These are phyloP conservation scores for Polydrusus pterygomalis DNA, from an alignment of 2,888 invertebrate species.

Conservation along the genomic window DNA sequence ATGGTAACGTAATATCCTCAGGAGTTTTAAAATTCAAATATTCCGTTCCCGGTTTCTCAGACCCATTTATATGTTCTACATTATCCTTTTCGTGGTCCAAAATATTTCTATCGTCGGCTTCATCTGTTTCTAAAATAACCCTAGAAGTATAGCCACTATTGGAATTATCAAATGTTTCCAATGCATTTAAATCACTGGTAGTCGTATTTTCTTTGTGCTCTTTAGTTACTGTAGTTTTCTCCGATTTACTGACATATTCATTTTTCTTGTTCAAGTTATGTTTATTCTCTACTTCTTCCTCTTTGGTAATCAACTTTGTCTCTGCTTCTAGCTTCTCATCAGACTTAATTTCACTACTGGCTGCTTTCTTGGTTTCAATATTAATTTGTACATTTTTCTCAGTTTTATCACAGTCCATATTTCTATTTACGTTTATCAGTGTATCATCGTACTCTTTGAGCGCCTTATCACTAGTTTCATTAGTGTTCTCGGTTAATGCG, in stretches of 20 bases:
- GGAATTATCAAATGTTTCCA: neutral
- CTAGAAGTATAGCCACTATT: neutral
- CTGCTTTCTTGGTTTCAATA: conserved; percentile 1
- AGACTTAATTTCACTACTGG: conserved; percentile 22
- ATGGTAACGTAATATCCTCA: neutral
- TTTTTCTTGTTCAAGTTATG: neutral
- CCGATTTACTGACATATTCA: neutral
- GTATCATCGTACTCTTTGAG: conserved; percentile 5
- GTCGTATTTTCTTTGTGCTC: neutral
- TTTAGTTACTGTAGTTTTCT: neutral
- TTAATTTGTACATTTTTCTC: conserved; percentile 16
- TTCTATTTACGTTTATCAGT: conserved; percentile 36
- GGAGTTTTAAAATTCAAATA: neutral
- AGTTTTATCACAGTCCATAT: conserved; percentile 45
- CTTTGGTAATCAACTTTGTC: conserved; percentile 13
- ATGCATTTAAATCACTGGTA: too few relatives aligned
- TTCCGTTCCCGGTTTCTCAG: neutral
- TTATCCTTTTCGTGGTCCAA: neutral
- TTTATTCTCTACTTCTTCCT: neutral
- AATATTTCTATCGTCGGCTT: neutral
- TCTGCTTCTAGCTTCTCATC: conserved; percentile 10
- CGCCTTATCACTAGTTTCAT: neutral
- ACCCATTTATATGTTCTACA: neutral
- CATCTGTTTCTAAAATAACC: neutral
- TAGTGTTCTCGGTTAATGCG: neutral